These are phyloP conservation scores for Allygus modestus DNA, from an alignment of 2,888 invertebrate genomes.

Conservation along the genomic window DNA sequence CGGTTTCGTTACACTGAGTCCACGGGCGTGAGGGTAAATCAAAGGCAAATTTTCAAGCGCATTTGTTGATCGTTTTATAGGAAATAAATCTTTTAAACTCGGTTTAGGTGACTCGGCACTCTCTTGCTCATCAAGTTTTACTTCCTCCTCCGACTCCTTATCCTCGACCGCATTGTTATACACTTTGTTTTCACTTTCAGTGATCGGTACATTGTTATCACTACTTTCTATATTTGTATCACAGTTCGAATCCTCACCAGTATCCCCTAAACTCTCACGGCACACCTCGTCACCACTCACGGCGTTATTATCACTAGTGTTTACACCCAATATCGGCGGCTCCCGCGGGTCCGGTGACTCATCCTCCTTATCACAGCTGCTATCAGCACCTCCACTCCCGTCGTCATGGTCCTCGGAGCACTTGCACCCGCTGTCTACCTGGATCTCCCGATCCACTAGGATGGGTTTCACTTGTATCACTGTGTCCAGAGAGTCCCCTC, in stretches of 20 bases:
- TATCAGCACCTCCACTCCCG: slow-evolving; percentile 19
- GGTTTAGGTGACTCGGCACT: slow-evolving; percentile 22
- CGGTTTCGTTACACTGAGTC: slow-evolving; percentile 42
- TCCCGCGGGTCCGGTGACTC: neutral
- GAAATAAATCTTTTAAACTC: slow-evolving; percentile 50
- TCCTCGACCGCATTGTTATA: neutral
- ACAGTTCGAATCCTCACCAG: neutral
- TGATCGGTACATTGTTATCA: slow-evolving; percentile 7
- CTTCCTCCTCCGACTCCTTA: neutral
- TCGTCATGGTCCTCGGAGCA: slow-evolving; percentile 34
- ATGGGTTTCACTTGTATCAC: slow-evolving; percentile 19
- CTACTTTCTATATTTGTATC: slow-evolving; percentile 21
- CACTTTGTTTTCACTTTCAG: neutral
- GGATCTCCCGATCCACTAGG: slow-evolving; percentile 50
- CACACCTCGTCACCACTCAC: neutral
- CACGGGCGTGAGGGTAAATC: slow-evolving; percentile 54
- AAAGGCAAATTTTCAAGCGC: slow-evolving; percentile 61
- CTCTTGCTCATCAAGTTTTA: slow-evolving; percentile 11
- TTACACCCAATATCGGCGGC: slow-evolving; percentile 3
- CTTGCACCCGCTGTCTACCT: slow-evolving; percentile 59
- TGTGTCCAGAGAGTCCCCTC: slow-evolving; percentile 51
- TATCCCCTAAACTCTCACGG: neutral
- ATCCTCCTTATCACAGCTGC: slow-evolving; percentile 51
- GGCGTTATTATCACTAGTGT: slow-evolving; percentile 13
- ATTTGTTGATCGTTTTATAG: slow-evolving; percentile 48